These are phyloP conservation scores for Drosophila dunni DNA, from an alignment of 1,140 invertebrate species.

Conservation along the genomic window DNA sequence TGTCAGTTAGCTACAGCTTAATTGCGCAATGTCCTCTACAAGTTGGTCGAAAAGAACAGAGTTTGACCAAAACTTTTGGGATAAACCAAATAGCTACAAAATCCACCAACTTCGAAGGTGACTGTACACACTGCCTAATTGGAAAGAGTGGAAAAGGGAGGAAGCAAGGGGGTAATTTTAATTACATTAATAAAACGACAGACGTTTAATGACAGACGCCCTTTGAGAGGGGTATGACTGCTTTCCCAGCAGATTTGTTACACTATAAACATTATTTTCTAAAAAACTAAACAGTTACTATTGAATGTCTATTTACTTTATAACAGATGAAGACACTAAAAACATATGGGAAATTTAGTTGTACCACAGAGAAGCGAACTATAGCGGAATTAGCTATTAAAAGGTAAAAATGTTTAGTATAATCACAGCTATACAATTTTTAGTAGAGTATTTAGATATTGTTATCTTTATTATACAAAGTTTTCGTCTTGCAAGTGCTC, in stretches of 20 bases:
- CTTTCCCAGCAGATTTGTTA: neutral
- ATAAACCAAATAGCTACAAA: constrained; percentile 10
- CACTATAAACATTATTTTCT: too few relatives aligned
- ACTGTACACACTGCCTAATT: constrained; percentile 12
- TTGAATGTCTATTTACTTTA: too few relatives aligned
- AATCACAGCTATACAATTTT: neutral
- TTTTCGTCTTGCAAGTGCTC: constrained; percentile 28
- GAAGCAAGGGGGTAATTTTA: constrained; percentile 31
- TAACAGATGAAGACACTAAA: too few relatives aligned
- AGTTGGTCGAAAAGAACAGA: constrained; percentile 27
- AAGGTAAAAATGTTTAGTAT: neutral
- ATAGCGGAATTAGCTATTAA: too few relatives aligned
- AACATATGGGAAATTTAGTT: too few relatives aligned
- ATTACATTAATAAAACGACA: constrained; percentile 65
- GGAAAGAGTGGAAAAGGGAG: neutral
- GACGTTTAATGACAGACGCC: neutral
- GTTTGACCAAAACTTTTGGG: constrained; percentile 15
- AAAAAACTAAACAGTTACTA: too few relatives aligned
- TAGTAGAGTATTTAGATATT: constrained; percentile 16
- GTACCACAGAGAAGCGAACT: too few relatives aligned
- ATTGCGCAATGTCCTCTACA: constrained; percentile 61
- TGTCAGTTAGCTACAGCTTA: constrained; percentile 16
- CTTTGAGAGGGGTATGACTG: neutral
- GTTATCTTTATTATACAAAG: neutral
- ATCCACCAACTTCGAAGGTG: constrained; percentile 38